Evolutionary conservation across 2,888 invertebrate species (phyloP), one percentile per base, ranked within the genome.

Genomic region (Luperina nickerlii): DNA sequence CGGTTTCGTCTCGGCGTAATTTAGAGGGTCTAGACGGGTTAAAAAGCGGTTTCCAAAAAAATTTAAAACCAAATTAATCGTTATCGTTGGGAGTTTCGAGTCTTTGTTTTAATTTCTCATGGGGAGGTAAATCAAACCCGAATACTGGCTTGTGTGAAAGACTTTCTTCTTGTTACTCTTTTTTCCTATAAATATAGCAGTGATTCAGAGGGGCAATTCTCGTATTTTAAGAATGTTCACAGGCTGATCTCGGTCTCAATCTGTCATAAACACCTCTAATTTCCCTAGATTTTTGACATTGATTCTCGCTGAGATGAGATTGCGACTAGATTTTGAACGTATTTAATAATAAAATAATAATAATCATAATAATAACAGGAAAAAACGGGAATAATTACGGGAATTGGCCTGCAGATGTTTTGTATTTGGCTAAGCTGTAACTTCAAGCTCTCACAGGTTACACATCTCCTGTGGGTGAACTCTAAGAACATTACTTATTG

Each of bases 11-110:
- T 93, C 91, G 88, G 92, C 90, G 92, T 95, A 96, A 96, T 96
- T 96, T 96, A 89, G 90, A 94, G 91, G 94, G 95, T 96, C 95
- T 95, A 96, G 96, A 96, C 95, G 91, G 93, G 90, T 90, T 92
- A 93, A 94, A 94, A 94, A 92, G 90, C 90, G 81, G 89, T 81
- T 86, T 84, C 73, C 67, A 74, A 79, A 88, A 87, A 86, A 85
- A 68, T 69, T 80, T 78, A 76, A 76, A 84, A 84, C 85, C 62
- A 88, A 90, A 92, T 92, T 92, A 91, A 92, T 91, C 91, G 90
- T 78, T 88, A 83, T 90, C 91, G 85, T 90, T 91, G 89, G 81
- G 66, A 83, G 74, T 80, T 76, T 80, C 32, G 71, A 73, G 65
- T 83, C 81, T 88, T 68, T 80, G 78, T 88, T 87, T 83, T 83